phyloP scores from a whole-genome alignment of 2,113 vertebrate genomes.

The Datnioides undecimradiatus region DNA sequence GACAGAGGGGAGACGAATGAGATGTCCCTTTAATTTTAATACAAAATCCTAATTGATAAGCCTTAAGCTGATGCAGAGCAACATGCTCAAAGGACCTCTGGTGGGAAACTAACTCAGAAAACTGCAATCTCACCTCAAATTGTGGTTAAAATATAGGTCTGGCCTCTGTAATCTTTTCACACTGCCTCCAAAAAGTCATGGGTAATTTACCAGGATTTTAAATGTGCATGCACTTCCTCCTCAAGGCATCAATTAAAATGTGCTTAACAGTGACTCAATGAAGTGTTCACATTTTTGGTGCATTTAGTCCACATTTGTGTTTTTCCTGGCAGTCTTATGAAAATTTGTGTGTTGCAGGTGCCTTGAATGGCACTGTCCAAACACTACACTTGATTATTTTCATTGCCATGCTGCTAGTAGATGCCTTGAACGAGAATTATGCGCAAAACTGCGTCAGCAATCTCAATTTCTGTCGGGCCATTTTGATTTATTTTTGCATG shows the following conservation, averaged over 20 bases:
- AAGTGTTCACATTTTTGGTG: neutral
- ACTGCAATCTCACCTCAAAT: neutral
- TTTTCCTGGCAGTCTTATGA: slow-evolving; percentile 1
- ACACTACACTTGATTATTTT: slow-evolving; percentile 10
- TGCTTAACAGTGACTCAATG: neutral
- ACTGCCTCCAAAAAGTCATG: neutral
- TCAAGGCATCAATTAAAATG: neutral
- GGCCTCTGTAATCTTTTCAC: neutral
- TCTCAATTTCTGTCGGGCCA: slow-evolving; percentile 15
- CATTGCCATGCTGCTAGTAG: slow-evolving; percentile 8
- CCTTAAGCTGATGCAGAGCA: too few relatives aligned
- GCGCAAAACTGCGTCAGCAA: slow-evolving; percentile 40
- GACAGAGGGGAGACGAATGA: neutral
- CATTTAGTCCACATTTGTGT: slow-evolving; percentile 19
- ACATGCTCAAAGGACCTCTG: too few relatives aligned
- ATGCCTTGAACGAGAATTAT: slow-evolving; percentile 43
- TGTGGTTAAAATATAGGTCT: slow-evolving; percentile 1
- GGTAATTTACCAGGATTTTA: slow-evolving; percentile 10
- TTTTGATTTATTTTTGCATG: slow-evolving; percentile 46
- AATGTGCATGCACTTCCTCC: neutral
- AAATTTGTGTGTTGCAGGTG: slow-evolving; percentile 11
- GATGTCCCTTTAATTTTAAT: neutral
- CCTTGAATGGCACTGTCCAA: slow-evolving; percentile 25
- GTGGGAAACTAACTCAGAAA: neutral
- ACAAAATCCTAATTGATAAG: slow-evolving; percentile 7